Evolutionary conservation across 2,888 invertebrate species (phyloP).

Genomic region (Sceliomorpha sp.): DNA sequence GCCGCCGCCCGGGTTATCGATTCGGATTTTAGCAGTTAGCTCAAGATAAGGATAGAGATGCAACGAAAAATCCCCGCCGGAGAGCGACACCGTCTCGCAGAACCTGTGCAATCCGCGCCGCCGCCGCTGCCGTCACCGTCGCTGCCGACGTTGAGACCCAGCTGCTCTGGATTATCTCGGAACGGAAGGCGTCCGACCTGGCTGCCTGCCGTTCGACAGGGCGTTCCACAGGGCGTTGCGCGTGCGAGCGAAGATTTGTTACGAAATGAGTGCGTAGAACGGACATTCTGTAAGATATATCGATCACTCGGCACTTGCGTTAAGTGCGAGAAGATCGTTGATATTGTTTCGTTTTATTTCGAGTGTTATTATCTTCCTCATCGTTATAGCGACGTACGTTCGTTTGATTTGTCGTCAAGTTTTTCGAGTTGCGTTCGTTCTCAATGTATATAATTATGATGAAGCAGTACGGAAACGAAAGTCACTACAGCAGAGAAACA

Average conservation of each 20-base stretch:
- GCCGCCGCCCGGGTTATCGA: constrained; percentile 1
- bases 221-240: not conserved
- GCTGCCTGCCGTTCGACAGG: too few relatives aligned
- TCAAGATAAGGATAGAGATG: constrained; percentile 44
- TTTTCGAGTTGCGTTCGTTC: constrained; percentile 36
- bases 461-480: constrained; percentile 55
- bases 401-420: constrained; percentile 18
- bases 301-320: constrained; percentile 30
- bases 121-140: too few relatives aligned
- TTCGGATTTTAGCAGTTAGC: constrained; percentile 29
- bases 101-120: too few relatives aligned
- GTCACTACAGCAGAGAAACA: constrained; percentile 53
- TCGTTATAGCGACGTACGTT: constrained; percentile 28
- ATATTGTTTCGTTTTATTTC: constrained; percentile 37
- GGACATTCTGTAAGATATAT: constrained; percentile 19
- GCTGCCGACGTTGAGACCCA: too few relatives aligned
- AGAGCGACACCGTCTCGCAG: too few relatives aligned
- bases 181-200: too few relatives aligned
- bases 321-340: constrained; percentile 27
- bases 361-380: constrained; percentile 37
- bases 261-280: constrained; percentile 8
- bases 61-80: too few relatives aligned
- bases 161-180: too few relatives aligned
- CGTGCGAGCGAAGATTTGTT: constrained; percentile 8
- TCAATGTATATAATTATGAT: constrained; percentile 52